Evolutionary conservation across 1,140 invertebrate species (phyloP), one percentile per base, ranked within the genome.

Genomic region (Dendrolimus kikuchii): DNA sequence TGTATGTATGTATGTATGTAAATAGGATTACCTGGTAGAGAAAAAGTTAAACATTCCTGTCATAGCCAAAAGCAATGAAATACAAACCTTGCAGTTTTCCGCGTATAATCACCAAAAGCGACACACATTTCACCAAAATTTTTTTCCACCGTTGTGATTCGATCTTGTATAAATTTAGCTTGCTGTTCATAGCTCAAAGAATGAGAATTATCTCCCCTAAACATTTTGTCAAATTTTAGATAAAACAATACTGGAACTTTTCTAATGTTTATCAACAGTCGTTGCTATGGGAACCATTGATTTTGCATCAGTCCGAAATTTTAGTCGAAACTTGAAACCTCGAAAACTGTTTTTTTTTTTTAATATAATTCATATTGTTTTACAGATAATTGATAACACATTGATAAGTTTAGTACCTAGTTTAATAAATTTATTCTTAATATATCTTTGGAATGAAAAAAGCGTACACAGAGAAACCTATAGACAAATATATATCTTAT

Each of bases 161-260:
- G 88, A 49, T 93, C 92, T 68, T 93, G 92, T 46, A 94, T 92
- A 63, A 94, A 92, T 77, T 91, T 92, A 5, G 91, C 89, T 77
- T 92, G 91, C 68, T 91, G 89, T 81, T 92, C 91, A 77, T 87
- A 87, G 40, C 79, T 84, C 46, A 83, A 57, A 23, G 82, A 85
- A 56, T 81, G 77, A 5, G 78, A 64, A 71, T 75, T 77, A 55
- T 86, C 82, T 48, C 79, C 80, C 64, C 80, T 59, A 66, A 86
- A 86, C 82, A 86, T 86, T 7, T 38, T 45, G 48, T 45, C 39
- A 38, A 42, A 36, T 44, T 23, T 1, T 23, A 23, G 23, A 23
- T 23, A 1, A 23, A 23, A 23, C n/a, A n/a, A 23, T 23, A 23
- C 23, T 23, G 23, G 23, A 23, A 23, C 23, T 23, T 23, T 23